Evolutionary conservation across 2,888 invertebrate species (phyloP).

Genomic region (Tachina fera): DNA sequence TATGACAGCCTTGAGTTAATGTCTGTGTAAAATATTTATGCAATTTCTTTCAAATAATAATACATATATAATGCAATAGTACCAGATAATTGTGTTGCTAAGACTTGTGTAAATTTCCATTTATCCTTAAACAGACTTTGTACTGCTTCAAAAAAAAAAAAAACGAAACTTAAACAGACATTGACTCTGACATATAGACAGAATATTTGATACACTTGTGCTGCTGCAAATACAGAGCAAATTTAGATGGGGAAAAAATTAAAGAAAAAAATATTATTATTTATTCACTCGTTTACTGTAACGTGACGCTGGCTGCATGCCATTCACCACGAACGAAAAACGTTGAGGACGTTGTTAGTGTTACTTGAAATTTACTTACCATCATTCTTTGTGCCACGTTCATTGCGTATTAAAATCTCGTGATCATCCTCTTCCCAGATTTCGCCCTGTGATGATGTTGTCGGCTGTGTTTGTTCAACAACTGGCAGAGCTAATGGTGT

Average conservation of each 20-base stretch:
- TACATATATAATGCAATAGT: neutral
- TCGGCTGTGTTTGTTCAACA: conserved; percentile 82
- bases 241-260: neutral
- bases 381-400: conserved; percentile 88
- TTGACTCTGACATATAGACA: conserved; percentile 9
- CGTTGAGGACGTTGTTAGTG: neutral
- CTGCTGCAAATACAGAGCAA: neutral
- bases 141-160: conserved; percentile 3
- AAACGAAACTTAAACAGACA: conserved; percentile 27
- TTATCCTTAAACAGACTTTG: conserved; percentile 39
- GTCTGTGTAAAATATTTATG: conserved; percentile 32
- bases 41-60: neutral
- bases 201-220: conserved; percentile 22
- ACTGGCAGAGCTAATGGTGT: conserved; percentile 82
- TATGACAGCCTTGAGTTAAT: conserved; percentile 10
- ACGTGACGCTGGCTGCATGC: conserved; percentile 41
- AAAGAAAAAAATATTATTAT: conserved; percentile 30
- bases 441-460: conserved; percentile 85
- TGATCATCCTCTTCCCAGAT: conserved; percentile 91
- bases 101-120: conserved; percentile 40
- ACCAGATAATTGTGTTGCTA: neutral
- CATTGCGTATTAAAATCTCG: conserved; percentile 91
- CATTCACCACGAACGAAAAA: neutral
- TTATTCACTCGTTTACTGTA: conserved; percentile 57
- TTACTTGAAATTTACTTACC: conserved; percentile 75